Evolutionary conservation across 1,140 invertebrate genomes (phyloP), one percentile per base, ranked within the genome.

Genomic region (Drosophila sechellia): DNA sequence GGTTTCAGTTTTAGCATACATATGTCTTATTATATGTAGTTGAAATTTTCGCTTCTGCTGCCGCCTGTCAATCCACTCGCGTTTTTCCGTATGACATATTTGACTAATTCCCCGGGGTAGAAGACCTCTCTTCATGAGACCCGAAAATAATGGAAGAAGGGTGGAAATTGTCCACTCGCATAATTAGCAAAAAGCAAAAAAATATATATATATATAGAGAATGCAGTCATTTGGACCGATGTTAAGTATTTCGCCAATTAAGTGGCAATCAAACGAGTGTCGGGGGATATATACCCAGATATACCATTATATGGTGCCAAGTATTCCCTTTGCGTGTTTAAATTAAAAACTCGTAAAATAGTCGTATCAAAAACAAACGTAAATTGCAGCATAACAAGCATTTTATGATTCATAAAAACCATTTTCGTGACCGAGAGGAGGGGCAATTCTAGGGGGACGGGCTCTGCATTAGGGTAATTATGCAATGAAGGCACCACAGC

Each of bases 281-380:
- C 34, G 40, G 27, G 56, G 5, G 13, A 27, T 35, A 34, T 55
- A 40, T 53, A 25, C 40, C 53, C 48, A 39, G 43, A 46, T 52
- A 15, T 27, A 27, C 25, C 22, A 22, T 53, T 53, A 42, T 22
- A 60, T 31, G 15, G 59, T 46, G 25, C 4, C 12, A 13, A 27
- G 27, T 60, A 64, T 70, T 66, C 48, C 53, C 57, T 65, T 43
- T 46, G 70, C 70, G 75, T 77, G 81, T 69, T 77, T 60, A 87
- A 87, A 86, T 86, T 87, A 87, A 86, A 83, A 79, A 79, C 79
- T 86, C 83, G 75, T 86, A 83, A 86, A 87, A 83, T 76, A 59
- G 55, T 57, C 20, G 27, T 27, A 57, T 49, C 27, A 40, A 20
- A 70, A 69, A 77, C 64, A 86, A 87, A 79, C 84, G 66, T 83